A percentile compares a stretch with the other conserved stretches of the same genome.
Conservation (phyloP, 2,888 invertebrate species). For the Chromoteleia sp. region DNA sequence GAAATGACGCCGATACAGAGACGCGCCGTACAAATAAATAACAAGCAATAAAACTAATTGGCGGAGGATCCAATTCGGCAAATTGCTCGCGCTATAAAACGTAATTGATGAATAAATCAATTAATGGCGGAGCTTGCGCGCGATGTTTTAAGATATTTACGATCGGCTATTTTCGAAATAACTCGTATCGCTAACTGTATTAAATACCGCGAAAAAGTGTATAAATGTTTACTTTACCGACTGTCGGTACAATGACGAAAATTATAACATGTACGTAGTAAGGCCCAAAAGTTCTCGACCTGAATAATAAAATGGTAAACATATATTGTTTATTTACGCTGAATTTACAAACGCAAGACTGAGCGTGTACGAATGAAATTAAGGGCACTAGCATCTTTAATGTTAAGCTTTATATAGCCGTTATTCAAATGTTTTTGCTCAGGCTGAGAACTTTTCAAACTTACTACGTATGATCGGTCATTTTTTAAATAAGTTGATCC, state of each 20-base stretch:
- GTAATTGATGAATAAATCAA: slow-evolving; percentile 71
- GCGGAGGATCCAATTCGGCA: slow-evolving; percentile 80
- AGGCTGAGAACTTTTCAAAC: too few relatives aligned
- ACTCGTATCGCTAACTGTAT: not conserved
- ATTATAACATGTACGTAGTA: too few relatives aligned
- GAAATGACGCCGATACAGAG: slow-evolving; percentile 53
- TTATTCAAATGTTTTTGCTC: too few relatives aligned
- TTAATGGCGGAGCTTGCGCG: slow-evolving; percentile 28
- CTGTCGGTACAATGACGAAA: not conserved
- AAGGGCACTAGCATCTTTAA: too few relatives aligned
- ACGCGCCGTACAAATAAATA: slow-evolving; percentile 72
- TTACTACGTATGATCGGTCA: too few relatives aligned
- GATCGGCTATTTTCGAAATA: slow-evolving; percentile 32
- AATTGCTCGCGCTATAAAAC: slow-evolving; percentile 74
- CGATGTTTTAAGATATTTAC: slow-evolving; percentile 38
- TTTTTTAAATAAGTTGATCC: too few relatives aligned
- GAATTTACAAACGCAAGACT: too few relatives aligned
- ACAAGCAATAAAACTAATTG: slow-evolving; percentile 83
- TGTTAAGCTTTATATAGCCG: too few relatives aligned
- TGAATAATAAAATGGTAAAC: too few relatives aligned
- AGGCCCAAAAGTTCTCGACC: too few relatives aligned
- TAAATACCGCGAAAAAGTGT: not conserved
- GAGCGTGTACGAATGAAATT: too few relatives aligned
- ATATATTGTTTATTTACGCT: too few relatives aligned
- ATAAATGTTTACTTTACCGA: slow-evolving; percentile 14